Conservation (phyloP, 2,888 invertebrate species). For the Volucella zonaria region DNA sequence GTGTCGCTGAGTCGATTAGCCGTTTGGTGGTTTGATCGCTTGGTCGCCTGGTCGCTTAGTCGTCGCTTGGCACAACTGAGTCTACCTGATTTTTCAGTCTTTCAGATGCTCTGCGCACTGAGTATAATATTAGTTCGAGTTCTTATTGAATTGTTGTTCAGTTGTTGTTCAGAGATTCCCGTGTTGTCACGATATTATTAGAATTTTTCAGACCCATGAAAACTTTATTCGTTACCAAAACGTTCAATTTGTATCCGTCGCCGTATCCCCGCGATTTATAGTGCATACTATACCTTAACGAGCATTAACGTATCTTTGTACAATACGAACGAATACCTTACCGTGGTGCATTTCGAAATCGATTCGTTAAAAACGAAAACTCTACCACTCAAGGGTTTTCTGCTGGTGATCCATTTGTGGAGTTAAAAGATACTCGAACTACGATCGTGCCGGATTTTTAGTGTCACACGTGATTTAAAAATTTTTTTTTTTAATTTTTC, state of each 20-base stretch:
- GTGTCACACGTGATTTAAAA: conserved; percentile 40
- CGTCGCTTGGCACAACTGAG: conserved; percentile 42
- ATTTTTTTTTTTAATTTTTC: neutral
- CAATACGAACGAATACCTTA: too few relatives aligned
- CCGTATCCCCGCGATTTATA: too few relatives aligned
- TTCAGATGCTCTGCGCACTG: conserved; percentile 72
- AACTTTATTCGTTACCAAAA: conserved; percentile 11
- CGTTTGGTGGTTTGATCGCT: too few relatives aligned
- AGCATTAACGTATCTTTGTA: too few relatives aligned
- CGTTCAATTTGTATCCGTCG: conserved; percentile 27
- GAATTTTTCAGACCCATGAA: conserved; percentile 51
- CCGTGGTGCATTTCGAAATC: too few relatives aligned
- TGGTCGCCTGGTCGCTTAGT: conserved; percentile 11
- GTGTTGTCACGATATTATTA: conserved; percentile 72
- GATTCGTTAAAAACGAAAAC: too few relatives aligned
- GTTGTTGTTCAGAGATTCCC: conserved; percentile 73
- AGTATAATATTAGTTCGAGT: conserved; percentile 73
- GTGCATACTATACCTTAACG: too few relatives aligned
- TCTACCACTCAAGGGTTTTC: too few relatives aligned
- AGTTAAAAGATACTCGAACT: too few relatives aligned
- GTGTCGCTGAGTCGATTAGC: conserved; percentile 6
- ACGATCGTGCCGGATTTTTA: neutral
- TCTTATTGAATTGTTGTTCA: conserved; percentile 73
- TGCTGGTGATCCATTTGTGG: too few relatives aligned
- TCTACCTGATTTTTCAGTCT: conserved; percentile 70